These are phyloP conservation scores for Microplitis mediator DNA, from an alignment of 1,140 invertebrate genomes.

Conservation along the genomic window DNA sequence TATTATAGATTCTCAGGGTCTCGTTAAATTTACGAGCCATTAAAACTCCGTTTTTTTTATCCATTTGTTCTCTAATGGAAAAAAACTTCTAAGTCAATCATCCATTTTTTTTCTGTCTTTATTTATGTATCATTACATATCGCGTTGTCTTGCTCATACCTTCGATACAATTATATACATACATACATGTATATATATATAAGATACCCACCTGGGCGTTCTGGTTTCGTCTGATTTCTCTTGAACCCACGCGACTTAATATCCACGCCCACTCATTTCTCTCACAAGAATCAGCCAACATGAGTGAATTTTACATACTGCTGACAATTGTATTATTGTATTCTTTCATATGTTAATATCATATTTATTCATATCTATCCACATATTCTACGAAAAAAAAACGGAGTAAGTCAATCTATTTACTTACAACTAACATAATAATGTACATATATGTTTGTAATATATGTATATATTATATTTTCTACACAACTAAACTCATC, in stretches of 20 bases:
- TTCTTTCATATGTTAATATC: background rate
- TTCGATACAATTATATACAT: background rate
- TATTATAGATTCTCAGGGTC: no score
- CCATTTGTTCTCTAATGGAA: background rate
- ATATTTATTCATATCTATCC: no score
- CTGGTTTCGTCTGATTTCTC: conserved; percentile 43
- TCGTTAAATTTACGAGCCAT: no score
- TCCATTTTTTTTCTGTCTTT: background rate
- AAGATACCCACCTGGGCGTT: conserved; percentile 6
- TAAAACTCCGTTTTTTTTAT: background rate
- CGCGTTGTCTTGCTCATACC: background rate
- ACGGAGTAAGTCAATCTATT: no score
- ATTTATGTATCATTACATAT: no score
- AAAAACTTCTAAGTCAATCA: background rate
- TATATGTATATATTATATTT: no score
- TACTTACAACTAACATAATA: no score
- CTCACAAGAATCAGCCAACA: background rate
- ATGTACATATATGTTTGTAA: no score
- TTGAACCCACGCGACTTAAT: conserved; percentile 37
- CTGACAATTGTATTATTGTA: background rate
- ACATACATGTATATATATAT: conserved; percentile 2
- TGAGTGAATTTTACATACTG: background rate
- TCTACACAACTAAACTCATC: no score
- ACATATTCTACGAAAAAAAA: no score
- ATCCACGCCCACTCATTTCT: conserved; percentile 18